phyloP scores from a whole-genome alignment of 2,888 invertebrate genomes.

The Watsonalla cultraria region DNA sequence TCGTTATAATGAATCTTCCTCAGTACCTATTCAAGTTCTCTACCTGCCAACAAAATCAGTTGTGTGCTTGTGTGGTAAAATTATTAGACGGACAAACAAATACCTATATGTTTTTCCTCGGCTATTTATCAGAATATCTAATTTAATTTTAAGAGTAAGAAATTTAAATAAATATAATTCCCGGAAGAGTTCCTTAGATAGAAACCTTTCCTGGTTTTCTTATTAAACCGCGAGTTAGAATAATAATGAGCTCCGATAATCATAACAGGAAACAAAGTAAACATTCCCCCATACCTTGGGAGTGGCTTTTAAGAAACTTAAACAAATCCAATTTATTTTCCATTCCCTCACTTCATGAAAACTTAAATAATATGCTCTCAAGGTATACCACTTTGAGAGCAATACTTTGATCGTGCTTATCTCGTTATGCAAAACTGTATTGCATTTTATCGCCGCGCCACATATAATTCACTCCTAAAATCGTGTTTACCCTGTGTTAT shows the following conservation, averaged over 20 bases:
- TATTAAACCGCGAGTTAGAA: constrained; percentile 36
- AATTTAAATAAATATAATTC: too few species aligned
- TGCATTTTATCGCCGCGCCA: constrained; percentile 61
- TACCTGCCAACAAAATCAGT: too few species aligned
- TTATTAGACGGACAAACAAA: too few species aligned
- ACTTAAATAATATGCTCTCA: constrained; percentile 71
- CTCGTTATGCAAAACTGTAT: constrained; percentile 70
- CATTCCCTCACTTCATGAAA: constrained; percentile 77
- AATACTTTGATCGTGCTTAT: constrained; percentile 75
- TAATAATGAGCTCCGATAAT: constrained; percentile 49
- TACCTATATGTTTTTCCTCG: too few species aligned
- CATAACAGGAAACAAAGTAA: constrained; percentile 58
- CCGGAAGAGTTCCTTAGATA: too few species aligned
- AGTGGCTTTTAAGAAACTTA: constrained; percentile 69
- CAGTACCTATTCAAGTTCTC: too few species aligned
- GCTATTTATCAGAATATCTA: too few species aligned
- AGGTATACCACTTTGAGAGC: constrained; percentile 75
- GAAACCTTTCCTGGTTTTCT: constrained; percentile 21
- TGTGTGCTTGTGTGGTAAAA: too few species aligned
- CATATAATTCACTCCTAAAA: constrained; percentile 18
- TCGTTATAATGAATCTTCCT: too few species aligned
- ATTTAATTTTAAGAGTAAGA: too few species aligned
- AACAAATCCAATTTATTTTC: constrained; percentile 77
- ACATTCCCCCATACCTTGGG: constrained; percentile 43
- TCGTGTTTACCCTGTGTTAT: background rate